Conservation (phyloP, 2,797 vertebrate species). For the Liasis olivaceus region DNA sequence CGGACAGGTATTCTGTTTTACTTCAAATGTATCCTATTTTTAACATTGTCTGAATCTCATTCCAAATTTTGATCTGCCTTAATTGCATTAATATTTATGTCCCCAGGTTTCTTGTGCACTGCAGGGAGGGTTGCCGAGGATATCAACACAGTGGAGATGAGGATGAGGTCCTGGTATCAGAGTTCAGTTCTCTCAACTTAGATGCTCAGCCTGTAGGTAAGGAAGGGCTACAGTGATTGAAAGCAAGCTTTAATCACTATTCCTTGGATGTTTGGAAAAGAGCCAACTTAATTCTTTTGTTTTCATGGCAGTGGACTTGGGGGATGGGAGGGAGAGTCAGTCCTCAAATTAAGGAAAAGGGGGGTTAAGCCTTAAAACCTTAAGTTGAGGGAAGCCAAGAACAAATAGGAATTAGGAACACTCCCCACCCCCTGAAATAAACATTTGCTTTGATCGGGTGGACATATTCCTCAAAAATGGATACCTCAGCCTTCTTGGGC, state of each 20-base stretch:
- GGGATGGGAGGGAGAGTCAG: too few species aligned
- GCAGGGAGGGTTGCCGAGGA: conserved; percentile 67
- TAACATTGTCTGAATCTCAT: not conserved
- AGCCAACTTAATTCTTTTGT: not conserved
- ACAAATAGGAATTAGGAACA: not conserved
- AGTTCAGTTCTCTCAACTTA: conserved; percentile 35
- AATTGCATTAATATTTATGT: not conserved
- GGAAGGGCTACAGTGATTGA: conserved; percentile 1
- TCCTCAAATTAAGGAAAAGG: not conserved
- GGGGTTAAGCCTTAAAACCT: not conserved
- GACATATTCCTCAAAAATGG: not conserved
- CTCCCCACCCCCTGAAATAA: not conserved
- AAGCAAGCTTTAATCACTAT: not conserved
- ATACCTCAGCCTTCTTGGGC: too few species aligned
- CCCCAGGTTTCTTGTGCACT: conserved; percentile 76
- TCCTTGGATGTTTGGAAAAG: not conserved
- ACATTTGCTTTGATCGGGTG: not conserved
- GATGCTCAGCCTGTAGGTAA: conserved; percentile 47
- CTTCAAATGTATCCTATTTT: not conserved
- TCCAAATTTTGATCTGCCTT: not conserved
- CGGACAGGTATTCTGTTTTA: not conserved
- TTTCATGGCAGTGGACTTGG: too few species aligned
- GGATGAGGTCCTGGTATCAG: accelerated
- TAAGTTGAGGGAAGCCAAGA: not conserved
- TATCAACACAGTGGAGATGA: conserved; percentile 41